Evolutionary conservation across 1,140 invertebrate species (phyloP).

Genomic region (Dendroctonus ponderosae): DNA sequence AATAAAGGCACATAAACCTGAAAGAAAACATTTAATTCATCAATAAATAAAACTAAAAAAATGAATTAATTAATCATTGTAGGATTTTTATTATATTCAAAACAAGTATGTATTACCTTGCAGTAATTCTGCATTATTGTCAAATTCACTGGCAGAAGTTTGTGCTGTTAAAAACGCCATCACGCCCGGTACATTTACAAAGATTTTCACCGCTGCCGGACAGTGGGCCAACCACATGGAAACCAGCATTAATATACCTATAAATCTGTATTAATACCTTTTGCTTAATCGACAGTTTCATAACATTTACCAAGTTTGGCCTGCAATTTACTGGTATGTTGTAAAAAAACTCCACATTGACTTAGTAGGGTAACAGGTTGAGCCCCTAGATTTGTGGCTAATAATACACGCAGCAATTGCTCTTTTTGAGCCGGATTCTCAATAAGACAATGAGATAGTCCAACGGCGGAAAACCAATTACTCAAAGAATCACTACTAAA

Average conservation of each 20-base stretch:
- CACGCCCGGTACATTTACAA: slow-evolving; percentile 73
- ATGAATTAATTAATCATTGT: slow-evolving; percentile 14
- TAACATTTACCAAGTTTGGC: slow-evolving; percentile 72
- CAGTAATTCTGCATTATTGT: slow-evolving; percentile 84
- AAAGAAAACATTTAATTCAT: slow-evolving; percentile 36
- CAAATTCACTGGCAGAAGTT: slow-evolving; percentile 74
- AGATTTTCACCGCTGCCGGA: slow-evolving; percentile 76
- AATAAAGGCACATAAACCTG: slow-evolving; percentile 89
- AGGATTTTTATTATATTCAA: too few relatives aligned
- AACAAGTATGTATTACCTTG: slow-evolving; percentile 53
- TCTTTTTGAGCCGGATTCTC: slow-evolving; percentile 90
- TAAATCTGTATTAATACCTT: neutral
- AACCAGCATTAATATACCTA: slow-evolving; percentile 78
- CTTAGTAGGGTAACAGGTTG: slow-evolving; percentile 85
- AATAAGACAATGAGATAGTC: slow-evolving; percentile 86
- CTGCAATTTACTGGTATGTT: slow-evolving; percentile 83
- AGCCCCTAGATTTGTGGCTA: slow-evolving; percentile 82
- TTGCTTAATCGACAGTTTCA: neutral
- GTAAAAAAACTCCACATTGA: slow-evolving; percentile 80
- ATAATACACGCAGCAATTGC: slow-evolving; percentile 85
- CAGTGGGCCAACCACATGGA: slow-evolving; percentile 88
- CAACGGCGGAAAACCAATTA: slow-evolving; percentile 96
- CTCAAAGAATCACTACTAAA: slow-evolving; percentile 89
- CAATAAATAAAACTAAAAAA: slow-evolving; percentile 2
- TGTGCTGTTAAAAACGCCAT: slow-evolving; percentile 82